A percentile compares a stretch with the other conserved stretches of the same genome.
These are phyloP conservation scores for Lutjanus campechanus DNA, from an alignment of 2,797 vertebrate genomes.

Conservation along the genomic window DNA sequence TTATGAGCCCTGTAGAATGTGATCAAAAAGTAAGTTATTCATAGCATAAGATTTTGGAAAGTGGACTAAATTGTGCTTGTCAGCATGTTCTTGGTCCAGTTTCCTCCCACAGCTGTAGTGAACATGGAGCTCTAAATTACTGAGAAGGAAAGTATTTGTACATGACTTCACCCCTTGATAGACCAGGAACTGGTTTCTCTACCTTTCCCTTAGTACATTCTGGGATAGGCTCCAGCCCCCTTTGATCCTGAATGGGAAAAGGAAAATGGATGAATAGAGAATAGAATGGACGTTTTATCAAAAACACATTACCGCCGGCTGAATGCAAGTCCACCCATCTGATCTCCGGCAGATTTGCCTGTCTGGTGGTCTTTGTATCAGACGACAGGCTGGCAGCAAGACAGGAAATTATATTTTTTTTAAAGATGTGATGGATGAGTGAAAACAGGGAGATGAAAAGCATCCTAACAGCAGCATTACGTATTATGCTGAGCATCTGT, in stretches of 20 bases:
- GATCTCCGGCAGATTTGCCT: slow-evolving; percentile 15
- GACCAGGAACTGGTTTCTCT: background rate
- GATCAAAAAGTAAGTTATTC: no score
- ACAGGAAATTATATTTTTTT: slow-evolving; percentile 68
- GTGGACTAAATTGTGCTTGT: no score
- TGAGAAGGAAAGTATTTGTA: background rate
- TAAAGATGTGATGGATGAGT: slow-evolving; percentile 54
- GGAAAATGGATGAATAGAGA: background rate
- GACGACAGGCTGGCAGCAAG: slow-evolving; percentile 34
- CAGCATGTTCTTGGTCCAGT: no score
- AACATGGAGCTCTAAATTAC: background rate
- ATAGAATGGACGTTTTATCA: slow-evolving; percentile 17
- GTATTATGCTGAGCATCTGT: slow-evolving; percentile 48
- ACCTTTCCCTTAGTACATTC: background rate
- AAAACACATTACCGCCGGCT: slow-evolving; percentile 22
- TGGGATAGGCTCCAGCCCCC: background rate
- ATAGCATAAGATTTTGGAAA: no score
- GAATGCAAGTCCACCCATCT: background rate
- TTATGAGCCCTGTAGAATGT: no score
- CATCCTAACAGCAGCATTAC: slow-evolving; percentile 16
- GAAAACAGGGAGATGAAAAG: slow-evolving; percentile 40
- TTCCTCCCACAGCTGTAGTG: no score
- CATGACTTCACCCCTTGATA: background rate
- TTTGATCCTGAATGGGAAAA: background rate
- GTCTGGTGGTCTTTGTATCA: slow-evolving; percentile 32